Percentiles rank a stretch among this genome's conserved stretches.
phyloP scores from a whole-genome alignment of 2,113 vertebrate genomes.

The Clarias gariepinus region DNA sequence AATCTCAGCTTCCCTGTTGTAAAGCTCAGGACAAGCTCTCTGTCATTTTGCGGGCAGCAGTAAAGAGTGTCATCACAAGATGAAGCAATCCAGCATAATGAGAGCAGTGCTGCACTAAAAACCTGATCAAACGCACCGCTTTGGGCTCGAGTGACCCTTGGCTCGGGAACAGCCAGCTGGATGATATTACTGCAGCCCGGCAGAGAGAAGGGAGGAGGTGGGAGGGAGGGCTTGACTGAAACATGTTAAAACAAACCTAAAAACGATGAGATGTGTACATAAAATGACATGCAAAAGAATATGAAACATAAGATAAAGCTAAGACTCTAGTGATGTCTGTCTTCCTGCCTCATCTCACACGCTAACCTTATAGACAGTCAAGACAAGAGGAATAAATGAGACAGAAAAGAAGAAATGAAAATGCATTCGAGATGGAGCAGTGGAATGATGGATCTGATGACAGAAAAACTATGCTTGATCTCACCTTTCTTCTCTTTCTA shows the following conservation, averaged over 20 bases:
- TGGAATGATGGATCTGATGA: constrained; percentile 36
- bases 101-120: constrained; percentile 37
- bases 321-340: not conserved
- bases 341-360: not conserved
- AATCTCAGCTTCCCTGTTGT: not conserved
- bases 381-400: not conserved
- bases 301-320: constrained; percentile 2
- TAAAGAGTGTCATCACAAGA: constrained; percentile 29
- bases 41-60: constrained; percentile 23
- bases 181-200: constrained; percentile 62
- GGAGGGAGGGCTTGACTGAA: constrained; percentile 48
- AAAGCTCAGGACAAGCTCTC: constrained; percentile 16
- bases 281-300: constrained; percentile 14
- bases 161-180: constrained; percentile 58
- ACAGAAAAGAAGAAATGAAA: not conserved
- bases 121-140: constrained; percentile 35
- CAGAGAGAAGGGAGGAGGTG: not conserved
- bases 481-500: constrained; percentile 47
- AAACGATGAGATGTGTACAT: constrained; percentile 18
- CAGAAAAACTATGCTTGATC: constrained; percentile 39
- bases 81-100: constrained; percentile 36
- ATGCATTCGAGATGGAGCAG: constrained; percentile 33
- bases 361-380: constrained; percentile 15
- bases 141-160: constrained; percentile 24
- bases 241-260: constrained; percentile 47